Percentiles rank a stretch among this genome's conserved stretches.
These are phyloP conservation scores for Simalia tracyae DNA, from an alignment of 2,797 vertebrate species.

Conservation along the genomic window DNA sequence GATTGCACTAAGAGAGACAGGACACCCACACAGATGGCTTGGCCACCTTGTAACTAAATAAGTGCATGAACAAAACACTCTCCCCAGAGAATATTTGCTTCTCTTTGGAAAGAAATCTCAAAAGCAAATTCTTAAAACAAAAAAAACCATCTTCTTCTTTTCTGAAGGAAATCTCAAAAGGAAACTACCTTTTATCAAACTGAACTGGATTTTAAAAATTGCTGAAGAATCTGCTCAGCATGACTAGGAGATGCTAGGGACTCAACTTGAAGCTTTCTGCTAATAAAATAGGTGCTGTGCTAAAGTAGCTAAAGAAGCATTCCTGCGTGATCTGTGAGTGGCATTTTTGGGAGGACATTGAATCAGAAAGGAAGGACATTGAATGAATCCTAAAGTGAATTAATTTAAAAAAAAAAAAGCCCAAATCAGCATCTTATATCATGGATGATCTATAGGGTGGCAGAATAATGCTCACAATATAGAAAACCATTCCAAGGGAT, in stretches of 20 bases:
- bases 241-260: not conserved
- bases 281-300: not conserved
- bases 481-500: not conserved
- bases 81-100: not conserved
- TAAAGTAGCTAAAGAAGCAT: not conserved
- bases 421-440: not conserved
- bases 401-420: not conserved
- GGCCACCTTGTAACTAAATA: not conserved
- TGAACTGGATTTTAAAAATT: not conserved
- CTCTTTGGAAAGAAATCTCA: not conserved
- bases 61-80: not conserved
- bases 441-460: not conserved
- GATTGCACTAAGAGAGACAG: too few relatives aligned
- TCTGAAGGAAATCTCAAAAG: not conserved
- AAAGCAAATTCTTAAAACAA: not conserved
- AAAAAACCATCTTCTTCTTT: not conserved
- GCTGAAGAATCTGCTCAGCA: not conserved
- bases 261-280: not conserved
- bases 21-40: too few relatives aligned
- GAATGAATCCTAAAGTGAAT: not conserved
- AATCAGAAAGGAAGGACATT: not conserved
- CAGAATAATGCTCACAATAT: not conserved
- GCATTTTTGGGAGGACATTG: not conserved
- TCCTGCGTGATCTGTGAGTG: not conserved
- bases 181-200: not conserved